phyloP scores from a whole-genome alignment of 1,140 invertebrate genomes.

The Lepidurus arcticus region DNA sequence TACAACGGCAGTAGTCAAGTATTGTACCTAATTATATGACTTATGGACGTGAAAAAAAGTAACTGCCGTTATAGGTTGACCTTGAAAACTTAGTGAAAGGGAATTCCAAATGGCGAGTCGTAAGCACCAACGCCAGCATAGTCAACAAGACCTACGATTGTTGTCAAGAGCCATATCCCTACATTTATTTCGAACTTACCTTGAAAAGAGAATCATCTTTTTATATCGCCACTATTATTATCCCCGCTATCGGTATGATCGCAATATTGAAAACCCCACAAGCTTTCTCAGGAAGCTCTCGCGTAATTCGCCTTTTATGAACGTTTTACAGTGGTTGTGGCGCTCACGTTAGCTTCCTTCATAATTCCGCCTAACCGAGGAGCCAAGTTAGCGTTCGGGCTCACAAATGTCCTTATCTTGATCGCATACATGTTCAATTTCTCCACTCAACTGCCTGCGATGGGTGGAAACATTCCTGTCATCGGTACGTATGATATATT shows the following conservation, averaged over 20 bases:
- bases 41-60: background rate
- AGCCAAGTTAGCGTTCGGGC: constrained; percentile 58
- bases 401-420: constrained; percentile 53
- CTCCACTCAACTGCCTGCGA: constrained; percentile 53
- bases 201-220: constrained; percentile 54
- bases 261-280: background rate
- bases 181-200: constrained; percentile 50
- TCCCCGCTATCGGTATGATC: constrained; percentile 54
- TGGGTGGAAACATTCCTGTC: constrained; percentile 56
- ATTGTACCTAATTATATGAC: background rate
- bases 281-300: background rate
- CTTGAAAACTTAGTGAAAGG: background rate
- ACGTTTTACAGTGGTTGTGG: constrained; percentile 51
- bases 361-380: constrained; percentile 60
- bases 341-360: constrained; percentile 56
- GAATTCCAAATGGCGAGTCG: constrained; percentile 27
- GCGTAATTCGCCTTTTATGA: constrained; percentile 23
- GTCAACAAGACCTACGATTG: constrained; percentile 46
- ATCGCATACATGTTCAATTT: constrained; percentile 59
- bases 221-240: constrained; percentile 55
- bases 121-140: background rate
- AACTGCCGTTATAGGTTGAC: background rate
- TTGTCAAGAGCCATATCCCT: constrained; percentile 53
- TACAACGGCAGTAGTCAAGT: background rate
- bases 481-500: constrained; percentile 52